These are phyloP conservation scores for Lasioglossum leucozonium DNA, from an alignment of 2,888 invertebrate species.

Conservation along the genomic window DNA sequence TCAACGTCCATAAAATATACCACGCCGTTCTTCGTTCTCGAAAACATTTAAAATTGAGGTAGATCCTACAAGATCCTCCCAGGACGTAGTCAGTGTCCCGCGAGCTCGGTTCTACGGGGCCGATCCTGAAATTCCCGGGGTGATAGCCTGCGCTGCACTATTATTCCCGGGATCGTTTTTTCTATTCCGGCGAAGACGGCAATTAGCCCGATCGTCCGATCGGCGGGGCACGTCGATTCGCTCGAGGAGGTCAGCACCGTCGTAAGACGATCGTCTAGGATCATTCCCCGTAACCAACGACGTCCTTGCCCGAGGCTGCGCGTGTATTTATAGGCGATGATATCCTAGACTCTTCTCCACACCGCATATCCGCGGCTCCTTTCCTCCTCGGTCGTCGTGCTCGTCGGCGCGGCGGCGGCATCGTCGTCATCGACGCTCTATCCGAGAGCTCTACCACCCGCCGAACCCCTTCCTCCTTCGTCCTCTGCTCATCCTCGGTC, in stretches of 20 bases:
- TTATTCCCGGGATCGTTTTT: conserved; percentile 35
- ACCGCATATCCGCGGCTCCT: conserved; percentile 27
- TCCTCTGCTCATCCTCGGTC: neutral
- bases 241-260: conserved; percentile 55
- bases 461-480: neutral
- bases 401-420: conserved; percentile 30
- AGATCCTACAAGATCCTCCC: neutral
- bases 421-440: conserved; percentile 53
- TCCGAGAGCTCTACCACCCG: neutral
- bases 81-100: neutral
- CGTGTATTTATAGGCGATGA: conserved; percentile 84
- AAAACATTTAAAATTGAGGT: neutral
- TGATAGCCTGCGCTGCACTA: conserved; percentile 61
- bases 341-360: conserved; percentile 77
- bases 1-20: neutral
- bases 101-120: neutral
- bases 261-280: conserved; percentile 66
- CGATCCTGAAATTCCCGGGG: conserved; percentile 40
- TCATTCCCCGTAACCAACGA: conserved; percentile 66
- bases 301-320: conserved; percentile 83
- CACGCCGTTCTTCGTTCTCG: neutral
- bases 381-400: conserved; percentile 47
- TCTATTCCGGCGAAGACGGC: conserved; percentile 55
- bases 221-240: conserved; percentile 48
- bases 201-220: conserved; percentile 60